Percentiles rank a stretch among this genome's conserved stretches.
phyloP scores from a whole-genome alignment of 2,888 invertebrate genomes.

The Bombylius major region DNA sequence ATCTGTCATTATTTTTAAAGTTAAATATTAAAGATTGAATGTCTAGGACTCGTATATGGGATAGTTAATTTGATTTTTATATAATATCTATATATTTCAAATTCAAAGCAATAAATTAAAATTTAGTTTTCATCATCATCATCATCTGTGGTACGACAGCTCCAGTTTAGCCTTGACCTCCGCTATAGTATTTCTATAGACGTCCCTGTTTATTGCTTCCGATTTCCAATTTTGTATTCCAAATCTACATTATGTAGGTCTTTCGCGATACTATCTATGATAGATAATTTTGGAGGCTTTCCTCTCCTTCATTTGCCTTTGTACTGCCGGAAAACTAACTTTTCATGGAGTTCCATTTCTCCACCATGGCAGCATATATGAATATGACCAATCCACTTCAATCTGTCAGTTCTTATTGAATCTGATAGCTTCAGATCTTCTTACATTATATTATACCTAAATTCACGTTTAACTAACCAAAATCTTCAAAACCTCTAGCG shows the following conservation, averaged over 20 bases:
- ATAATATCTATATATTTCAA: no score
- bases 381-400: no score
- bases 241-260: neutral
- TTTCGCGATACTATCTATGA: no score
- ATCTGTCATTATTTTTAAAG: no score
- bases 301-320: neutral
- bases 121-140: neutral
- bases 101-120: no score
- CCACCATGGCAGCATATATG: neutral
- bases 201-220: neutral
- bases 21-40: no score
- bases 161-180: neutral
- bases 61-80: no score
- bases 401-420: no score
- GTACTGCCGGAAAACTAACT: neutral
- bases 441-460: neutral
- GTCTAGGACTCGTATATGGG: no score
- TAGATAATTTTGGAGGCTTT: neutral
- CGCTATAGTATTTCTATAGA: neutral
- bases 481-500: no score
- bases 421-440: neutral
- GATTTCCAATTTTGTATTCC: neutral
- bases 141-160: neutral
- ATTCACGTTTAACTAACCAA: no score
- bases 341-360: neutral